Base-by-base conservation (phyloP, 2,113 vertebrate genomes). In the Sinocyclocheilus grahami region DNA sequence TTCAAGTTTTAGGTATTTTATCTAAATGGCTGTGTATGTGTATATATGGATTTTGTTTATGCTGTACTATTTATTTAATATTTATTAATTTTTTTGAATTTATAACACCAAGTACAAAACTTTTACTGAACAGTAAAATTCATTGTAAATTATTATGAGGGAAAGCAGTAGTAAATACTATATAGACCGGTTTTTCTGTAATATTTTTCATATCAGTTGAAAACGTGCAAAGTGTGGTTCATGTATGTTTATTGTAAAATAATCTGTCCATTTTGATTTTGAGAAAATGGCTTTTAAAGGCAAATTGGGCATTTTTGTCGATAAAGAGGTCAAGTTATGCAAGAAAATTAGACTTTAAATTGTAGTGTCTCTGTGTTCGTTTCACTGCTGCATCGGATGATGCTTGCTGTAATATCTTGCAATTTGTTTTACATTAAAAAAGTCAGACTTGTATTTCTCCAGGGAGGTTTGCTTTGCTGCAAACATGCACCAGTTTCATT, bases 381-480 rank as follows among this genome's bases (percentile, higher is more conserved):
- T 63, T 24, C 3, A 39, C 53, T 14, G 33, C 22, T 39, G 51
- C 27, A 55, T 3, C 7, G 13, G 58, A 80, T 62, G 33, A 80
- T 20, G 20, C 14, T 20, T 79, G 30, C 3, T 1, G 0, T 58
- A 24, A 79, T 79, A 79, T 24, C 39, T 46, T 16, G 30, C 22
- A 0, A 42, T 42, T 62, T 63, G n/a, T n/a, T 80, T 13, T 18
- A 42, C 18, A 46, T 63, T 42, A 14, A 63, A 58, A 20, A 80
- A 46, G 12, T 62, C 78, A 0, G 22, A 60, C 12, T 20, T n/a
- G n/a, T 20, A 48, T 81, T 63, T 48, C 78, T 81, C 78, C 8
- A 82, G 60, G 60, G 79, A 82, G n/a, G 60, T 30, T 81, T 81
- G 79, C 30, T 81, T 81, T 67, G 79, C 6, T 63, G 58, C 42